Percentiles rank a stretch among this genome's conserved stretches.
phyloP scores from a whole-genome alignment of 2,113 vertebrate genomes.

The Equus przewalskii region DNA sequence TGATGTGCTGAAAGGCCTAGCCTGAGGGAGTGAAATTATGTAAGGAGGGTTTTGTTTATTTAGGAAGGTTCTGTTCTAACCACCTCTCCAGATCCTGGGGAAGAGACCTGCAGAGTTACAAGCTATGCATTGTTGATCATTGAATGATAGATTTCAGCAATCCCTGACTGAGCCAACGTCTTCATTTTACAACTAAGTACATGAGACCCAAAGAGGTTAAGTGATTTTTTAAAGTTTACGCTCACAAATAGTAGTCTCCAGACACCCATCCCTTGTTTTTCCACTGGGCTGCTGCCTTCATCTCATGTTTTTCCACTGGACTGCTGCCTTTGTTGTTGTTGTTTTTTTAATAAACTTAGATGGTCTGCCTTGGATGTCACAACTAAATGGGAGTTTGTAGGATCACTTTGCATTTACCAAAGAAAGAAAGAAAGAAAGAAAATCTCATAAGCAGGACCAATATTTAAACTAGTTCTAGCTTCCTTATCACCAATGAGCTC shows the following conservation, averaged over 20 bases:
- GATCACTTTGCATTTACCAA: neutral
- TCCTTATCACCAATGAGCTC: neutral
- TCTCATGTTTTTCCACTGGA: neutral
- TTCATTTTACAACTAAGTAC: neutral
- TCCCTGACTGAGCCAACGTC: neutral
- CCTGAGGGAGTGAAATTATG: neutral
- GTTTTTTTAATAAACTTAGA: neutral
- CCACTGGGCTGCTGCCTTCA: neutral
- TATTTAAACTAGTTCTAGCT: neutral
- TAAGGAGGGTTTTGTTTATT: neutral
- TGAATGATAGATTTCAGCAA: slow-evolving; percentile 30
- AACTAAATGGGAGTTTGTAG: neutral
- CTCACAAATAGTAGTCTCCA: neutral
- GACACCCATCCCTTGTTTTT: neutral
- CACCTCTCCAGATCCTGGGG: neutral
- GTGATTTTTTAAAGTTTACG: neutral
- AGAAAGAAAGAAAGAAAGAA: neutral
- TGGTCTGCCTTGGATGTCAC: neutral
- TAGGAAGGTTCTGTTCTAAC: neutral
- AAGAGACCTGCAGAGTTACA: neutral
- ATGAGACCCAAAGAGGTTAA: neutral
- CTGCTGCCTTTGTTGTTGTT: neutral
- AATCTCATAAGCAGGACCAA: neutral
- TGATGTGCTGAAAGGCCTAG: neutral
- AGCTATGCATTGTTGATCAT: neutral